Evolutionary conservation across 1,140 invertebrate genomes (phyloP), one percentile per base, ranked within the genome.

Genomic region (Fopius arisanus): DNA sequence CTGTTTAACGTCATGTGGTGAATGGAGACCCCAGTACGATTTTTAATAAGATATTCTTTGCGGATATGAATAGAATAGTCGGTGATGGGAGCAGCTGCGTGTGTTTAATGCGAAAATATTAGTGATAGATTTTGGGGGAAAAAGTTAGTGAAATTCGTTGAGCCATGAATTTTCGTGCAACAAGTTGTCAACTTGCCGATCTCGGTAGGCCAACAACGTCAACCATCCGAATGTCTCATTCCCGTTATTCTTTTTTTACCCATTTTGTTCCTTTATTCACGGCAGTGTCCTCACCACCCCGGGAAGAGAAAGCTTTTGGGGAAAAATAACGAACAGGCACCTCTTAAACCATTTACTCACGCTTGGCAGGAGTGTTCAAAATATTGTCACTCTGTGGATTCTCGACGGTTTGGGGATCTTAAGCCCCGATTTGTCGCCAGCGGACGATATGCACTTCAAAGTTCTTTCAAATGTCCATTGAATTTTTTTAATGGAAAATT

Each of bases 131-230:
- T 51, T 51, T n/a, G 14, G n/a, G 43, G 33, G n/a, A 67, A 19
- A 71, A 72, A 78, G 80, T 80, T 81, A 77, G 77, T 40, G 59
- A 54, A 70, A 78, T 62, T 68, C 78, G 62, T 67, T 80, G 77
- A 81, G 75, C 80, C 85, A 82, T 85, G 81, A 86, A 84, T 85
- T 85, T 79, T 80, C 82, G 77, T 79, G 82, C 84, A 84, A 87
- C 84, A 84, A 85, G 84, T 86, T 86, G 83, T 74, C 77, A 78
- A 75, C 67, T 73, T 67, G 66, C 63, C 70, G 65, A 73, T 67
- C 59, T 74, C 26, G 19, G 23, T 26, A 23, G 23, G 1, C 21
- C 23, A 28, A 74, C 31, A 68, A 69, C 41, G 54, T 41, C 54
- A 74, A 12, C 67, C 72, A 69, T 54, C 26, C 71, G 43, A 54